A percentile compares a stretch with the other conserved stretches of the same genome.
These are phyloP conservation scores for Nesidiocoris tenuis DNA, from an alignment of 2,888 invertebrate genomes.

Conservation along the genomic window DNA sequence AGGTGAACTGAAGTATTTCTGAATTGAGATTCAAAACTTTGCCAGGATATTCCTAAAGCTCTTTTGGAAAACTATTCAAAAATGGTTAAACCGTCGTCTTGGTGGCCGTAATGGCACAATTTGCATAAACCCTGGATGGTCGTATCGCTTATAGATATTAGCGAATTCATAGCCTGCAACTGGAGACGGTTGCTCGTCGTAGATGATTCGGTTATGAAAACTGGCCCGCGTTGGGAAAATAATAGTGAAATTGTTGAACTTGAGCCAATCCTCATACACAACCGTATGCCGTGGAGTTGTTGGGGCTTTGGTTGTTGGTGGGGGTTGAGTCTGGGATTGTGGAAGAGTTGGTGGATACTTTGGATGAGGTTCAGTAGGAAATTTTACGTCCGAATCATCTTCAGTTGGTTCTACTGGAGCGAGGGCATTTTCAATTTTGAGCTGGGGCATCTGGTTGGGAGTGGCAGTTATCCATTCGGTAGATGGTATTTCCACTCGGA, in stretches of 20 bases:
- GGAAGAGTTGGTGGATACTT: not conserved
- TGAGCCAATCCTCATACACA: slow-evolving; percentile 1
- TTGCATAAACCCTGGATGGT: not conserved
- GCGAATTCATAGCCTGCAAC: not conserved
- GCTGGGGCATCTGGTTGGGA: too few species aligned
- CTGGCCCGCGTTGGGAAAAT: not conserved
- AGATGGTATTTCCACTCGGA: too few species aligned
- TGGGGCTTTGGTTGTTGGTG: not conserved
- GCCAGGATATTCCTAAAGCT: too few species aligned
- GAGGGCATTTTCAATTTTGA: too few species aligned
- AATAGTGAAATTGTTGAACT: slow-evolving; percentile 31
- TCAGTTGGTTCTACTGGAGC: not conserved
- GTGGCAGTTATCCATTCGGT: too few species aligned
- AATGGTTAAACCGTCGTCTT: too few species aligned
- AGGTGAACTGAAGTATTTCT: too few species aligned
- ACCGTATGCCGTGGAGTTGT: too few species aligned
- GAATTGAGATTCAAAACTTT: too few species aligned
- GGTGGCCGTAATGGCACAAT: not conserved
- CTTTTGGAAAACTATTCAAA: too few species aligned
- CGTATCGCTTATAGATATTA: not conserved
- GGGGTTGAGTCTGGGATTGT: too few species aligned
- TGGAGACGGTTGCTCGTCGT: not conserved
- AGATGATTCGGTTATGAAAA: not conserved
- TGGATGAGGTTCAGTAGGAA: not conserved
- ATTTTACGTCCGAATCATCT: not conserved